Base-by-base conservation (phyloP, 2,888 invertebrate genomes). In the Axea sp. region DNA sequence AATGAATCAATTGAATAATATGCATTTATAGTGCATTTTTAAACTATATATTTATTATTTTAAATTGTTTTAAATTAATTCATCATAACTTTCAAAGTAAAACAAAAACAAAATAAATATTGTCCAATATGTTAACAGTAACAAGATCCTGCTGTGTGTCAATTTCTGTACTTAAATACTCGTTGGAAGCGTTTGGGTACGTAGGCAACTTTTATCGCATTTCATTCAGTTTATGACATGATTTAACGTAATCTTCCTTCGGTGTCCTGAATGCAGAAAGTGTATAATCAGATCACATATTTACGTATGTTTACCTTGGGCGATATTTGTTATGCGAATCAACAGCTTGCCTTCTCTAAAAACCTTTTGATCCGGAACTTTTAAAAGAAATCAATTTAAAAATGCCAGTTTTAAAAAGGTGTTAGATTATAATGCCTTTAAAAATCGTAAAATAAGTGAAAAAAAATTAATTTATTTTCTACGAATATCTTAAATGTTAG, bases 281-380 rank as follows among this genome's bases (percentile, higher is more conserved):
- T 5, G 28, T 45, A 47, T 47, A 30, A 47, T 47, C 47, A 9
- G 17, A 47, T 47, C 9, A 4, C 19, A 15, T 14, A 49, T 49
- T 49, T 49, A 33, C 22, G 49, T 22, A 19, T 33, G 17, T 49
- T 49, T 49, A 49, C 31, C 22, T 19, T 3, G 7, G 12, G 12
- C 7, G 33, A n/a, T 6, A 49, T 49, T 33, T 49, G 49, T 49
- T 33, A 33, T 22, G 9, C 19, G 11, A 49, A 31, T 49, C 31
- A 33, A 49, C 31, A 28, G 9, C 41, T 37, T 37, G 4, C 35
- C n/a, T 39, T 15, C 3, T 6, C 14, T 2, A 0, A 26, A 12
- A 47, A 47, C 45, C 30, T 47, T 8, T 8, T 15, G 15, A 47
- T 26, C 30, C 45, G 9, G 17, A 30, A 30, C 45, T 30, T 47